These are phyloP conservation scores for Pachymerium ferrugineum DNA, from an alignment of 2,888 invertebrate genomes.

Conservation along the genomic window DNA sequence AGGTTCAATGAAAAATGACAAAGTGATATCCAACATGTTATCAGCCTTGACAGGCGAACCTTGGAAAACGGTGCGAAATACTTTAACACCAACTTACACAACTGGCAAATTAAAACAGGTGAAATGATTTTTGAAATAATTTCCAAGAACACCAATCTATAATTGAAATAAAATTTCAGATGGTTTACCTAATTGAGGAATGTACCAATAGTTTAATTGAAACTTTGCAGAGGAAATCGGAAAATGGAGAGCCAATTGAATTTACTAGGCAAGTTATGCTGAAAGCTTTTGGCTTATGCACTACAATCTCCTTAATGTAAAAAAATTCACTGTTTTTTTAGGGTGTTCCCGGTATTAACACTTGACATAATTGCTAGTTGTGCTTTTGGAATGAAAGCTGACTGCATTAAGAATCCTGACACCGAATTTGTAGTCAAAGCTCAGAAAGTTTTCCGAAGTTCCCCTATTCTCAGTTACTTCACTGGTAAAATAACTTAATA, in stretches of 20 bases:
- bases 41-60: neutral
- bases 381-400: neutral
- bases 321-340: no score
- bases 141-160: neutral
- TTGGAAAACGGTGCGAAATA: conserved; percentile 23
- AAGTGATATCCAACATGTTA: neutral
- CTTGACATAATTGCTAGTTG: neutral
- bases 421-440: neutral
- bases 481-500: no score
- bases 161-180: neutral
- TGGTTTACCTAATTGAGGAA: neutral
- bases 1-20: neutral
- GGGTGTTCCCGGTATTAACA: neutral
- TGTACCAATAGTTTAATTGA: neutral
- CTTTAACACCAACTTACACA: conserved; percentile 28
- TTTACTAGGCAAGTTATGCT: neutral
- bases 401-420: neutral
- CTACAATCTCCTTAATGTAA: no score
- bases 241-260: neutral
- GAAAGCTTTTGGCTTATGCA: no score
- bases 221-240: neutral
- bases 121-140: neutral
- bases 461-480: no score
- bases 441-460: neutral
- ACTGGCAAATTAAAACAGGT: conserved; percentile 33